Base-by-base conservation (phyloP, 1,140 invertebrate genomes). In the Proales similis region DNA sequence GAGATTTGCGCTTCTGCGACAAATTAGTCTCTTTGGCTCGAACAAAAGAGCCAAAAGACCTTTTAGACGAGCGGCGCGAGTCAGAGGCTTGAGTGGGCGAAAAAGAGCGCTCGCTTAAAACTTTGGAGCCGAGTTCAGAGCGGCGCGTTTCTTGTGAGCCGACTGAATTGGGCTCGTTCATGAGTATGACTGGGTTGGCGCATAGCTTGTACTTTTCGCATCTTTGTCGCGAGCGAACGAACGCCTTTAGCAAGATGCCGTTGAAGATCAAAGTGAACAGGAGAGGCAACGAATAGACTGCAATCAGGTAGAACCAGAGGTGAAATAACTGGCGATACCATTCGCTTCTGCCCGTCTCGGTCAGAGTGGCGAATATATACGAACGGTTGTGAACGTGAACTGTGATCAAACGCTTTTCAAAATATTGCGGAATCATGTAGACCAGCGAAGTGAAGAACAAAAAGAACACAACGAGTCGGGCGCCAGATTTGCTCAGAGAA, bases 371-470 rank as follows among this genome's bases (percentile, higher is more conserved):
- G 17, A 57, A 57, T 0, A 57, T 42, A 57, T 57, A 57, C 14
- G 51, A 42, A 20, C 45, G 39, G 20, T 57, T 17, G 20, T 57
- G 51, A n/a, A 57, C 45, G 19, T 57, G 36, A 6, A 57, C 30
- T 14, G 19, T 42, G 9, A n/a, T 57, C 1, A 57, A 39, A 2
- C n/a, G 26, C 32, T 57, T 57, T 19, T 57, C 51, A 26, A 57
- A 57, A 36, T 42, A 42, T 57, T 57, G 51, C 17, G 51, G 51
- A 42, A 57, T 57, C 19, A 57, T 42, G 30, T 57, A 57, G 22
- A 57, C 24, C 29, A 42, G 29, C 3, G 51, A 24, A n/a, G 45
- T 2, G 4, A 57, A 20, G 12, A 42, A 57, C 6, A 57, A 24
- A 2, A 39, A 42, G 4, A 57, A 24, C 9, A 57, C 45, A 19